Evolutionary conservation across 1,140 invertebrate species (phyloP), one percentile per base, ranked within the genome.

Genomic region (Pygmarrhopalites habei): DNA sequence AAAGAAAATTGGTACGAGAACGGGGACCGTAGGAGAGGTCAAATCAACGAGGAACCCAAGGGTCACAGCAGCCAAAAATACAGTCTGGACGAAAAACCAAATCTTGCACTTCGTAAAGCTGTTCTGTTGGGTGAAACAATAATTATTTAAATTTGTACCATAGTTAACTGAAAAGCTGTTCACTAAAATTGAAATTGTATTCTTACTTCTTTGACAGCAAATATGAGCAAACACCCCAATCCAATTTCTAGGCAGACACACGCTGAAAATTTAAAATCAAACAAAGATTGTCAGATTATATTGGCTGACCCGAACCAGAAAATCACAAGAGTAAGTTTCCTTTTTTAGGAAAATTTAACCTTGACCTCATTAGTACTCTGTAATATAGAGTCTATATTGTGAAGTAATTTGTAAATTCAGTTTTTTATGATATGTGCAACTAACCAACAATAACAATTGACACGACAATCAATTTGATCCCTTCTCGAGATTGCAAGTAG

Each of bases 51-150:
- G 30, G 19, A 56, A 56, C 35, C 10, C 12, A 3, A 56, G 12
- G 5, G 53, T 56, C 4, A 56, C 7, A 4, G 53, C 35, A 12
- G 53, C 53, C 29, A 56, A 41, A 28, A 26, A 39, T 12, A 56
- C 53, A 7, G 53, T 39, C 39, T 56, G 29, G 19, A 56, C 17
- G 7, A 56, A 23, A 32, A 56, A 56, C 53, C 53, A 56, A 17
- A 56, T 41, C 23, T 56, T 56, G 2, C 32, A 4, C 19, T 41
- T 35, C 3, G 53, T 56, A 21, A 56, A 56, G 19, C 53, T 56
- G 25, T 56, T 41, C 53, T 56, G 35, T 47, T 5, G 19, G 7
- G 19, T 47, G 7, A n/a, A 5, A n/a, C 17, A 47, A 5, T 47
- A 21, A 21, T 7, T 10, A 5, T 21, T 21, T 5, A 47, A 47